These are phyloP conservation scores for Melanostoma mellinum DNA, from an alignment of 2,888 invertebrate genomes.

Conservation along the genomic window DNA sequence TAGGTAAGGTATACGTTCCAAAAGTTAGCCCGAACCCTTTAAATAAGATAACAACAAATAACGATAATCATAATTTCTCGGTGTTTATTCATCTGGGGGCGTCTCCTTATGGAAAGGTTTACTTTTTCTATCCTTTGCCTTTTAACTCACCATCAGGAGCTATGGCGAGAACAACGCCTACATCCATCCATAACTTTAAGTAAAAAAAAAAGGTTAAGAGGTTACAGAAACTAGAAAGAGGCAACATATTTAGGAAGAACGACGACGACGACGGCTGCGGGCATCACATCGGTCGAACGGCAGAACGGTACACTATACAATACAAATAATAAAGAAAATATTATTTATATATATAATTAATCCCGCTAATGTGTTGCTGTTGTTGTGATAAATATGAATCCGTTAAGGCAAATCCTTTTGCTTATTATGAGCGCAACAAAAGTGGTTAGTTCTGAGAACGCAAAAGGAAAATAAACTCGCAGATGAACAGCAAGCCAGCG, in stretches of 20 bases:
- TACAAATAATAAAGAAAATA: constrained; percentile 38
- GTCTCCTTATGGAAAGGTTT: constrained; percentile 26
- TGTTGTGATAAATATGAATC: constrained; percentile 49
- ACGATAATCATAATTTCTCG: constrained; percentile 51
- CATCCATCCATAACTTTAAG: constrained; percentile 4
- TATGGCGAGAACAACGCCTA: neutral
- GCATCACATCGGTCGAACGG: neutral
- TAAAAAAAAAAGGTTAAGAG: constrained; percentile 32
- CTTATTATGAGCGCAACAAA: constrained; percentile 49
- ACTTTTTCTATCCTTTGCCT: neutral
- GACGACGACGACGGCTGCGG: too few relatives aligned
- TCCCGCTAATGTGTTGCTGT: constrained; percentile 46
- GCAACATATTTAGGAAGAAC: constrained; percentile 22
- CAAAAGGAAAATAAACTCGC: neutral
- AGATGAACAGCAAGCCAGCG: constrained; percentile 13
- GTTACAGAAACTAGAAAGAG: constrained; percentile 30
- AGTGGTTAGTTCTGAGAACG: constrained; percentile 22
- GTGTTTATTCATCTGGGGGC: constrained; percentile 22
- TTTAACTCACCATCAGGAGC: neutral
- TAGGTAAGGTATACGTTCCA: constrained; percentile 27
- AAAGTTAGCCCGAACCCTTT: constrained; percentile 35
- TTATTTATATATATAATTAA: constrained; percentile 66
- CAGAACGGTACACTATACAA: neutral
- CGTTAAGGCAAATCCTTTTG: constrained; percentile 46
- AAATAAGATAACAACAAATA: constrained; percentile 45